A percentile compares a stretch with the other conserved stretches of the same genome.
Evolutionary conservation across 2,797 vertebrate species (phyloP).

Genomic region (Hirundo rustica): DNA sequence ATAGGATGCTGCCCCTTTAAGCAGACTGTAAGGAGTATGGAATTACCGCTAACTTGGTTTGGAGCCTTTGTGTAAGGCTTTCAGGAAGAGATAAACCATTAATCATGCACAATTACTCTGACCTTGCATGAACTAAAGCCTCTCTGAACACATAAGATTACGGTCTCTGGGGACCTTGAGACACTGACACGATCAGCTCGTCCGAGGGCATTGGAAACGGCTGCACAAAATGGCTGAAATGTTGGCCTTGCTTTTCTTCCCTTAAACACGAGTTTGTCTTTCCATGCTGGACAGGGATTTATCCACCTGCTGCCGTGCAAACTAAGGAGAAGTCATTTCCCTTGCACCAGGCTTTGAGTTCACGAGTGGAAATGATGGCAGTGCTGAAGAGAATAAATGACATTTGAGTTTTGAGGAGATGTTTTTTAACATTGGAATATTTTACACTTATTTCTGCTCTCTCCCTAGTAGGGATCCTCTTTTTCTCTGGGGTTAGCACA

Average conservation of each 20-base stretch:
- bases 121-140: constrained; percentile 72
- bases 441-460: background rate
- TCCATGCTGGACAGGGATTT: background rate
- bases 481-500: background rate
- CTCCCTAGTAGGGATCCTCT: background rate
- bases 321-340: background rate
- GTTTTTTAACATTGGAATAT: background rate
- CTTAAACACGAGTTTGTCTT: background rate
- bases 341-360: background rate
- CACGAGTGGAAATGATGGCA: rapidly evolving
- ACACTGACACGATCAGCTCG: constrained; percentile 39
- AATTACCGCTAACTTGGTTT: constrained; percentile 67
- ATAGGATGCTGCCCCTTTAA: constrained; percentile 65
- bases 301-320: background rate
- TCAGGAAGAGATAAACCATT: constrained; percentile 74
- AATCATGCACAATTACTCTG: constrained; percentile 76
- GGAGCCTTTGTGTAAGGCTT: constrained; percentile 72
- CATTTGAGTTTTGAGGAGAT: background rate
- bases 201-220: background rate
- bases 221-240: constrained; percentile 10
- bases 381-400: background rate
- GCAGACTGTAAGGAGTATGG: constrained; percentile 55
- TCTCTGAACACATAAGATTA: constrained; percentile 63
- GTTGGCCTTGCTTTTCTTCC: background rate
- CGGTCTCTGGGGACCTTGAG: constrained; percentile 44